Evolutionary conservation across 2,888 invertebrate genomes (phyloP).

Genomic region (Hermaeophaga mercurialis): DNA sequence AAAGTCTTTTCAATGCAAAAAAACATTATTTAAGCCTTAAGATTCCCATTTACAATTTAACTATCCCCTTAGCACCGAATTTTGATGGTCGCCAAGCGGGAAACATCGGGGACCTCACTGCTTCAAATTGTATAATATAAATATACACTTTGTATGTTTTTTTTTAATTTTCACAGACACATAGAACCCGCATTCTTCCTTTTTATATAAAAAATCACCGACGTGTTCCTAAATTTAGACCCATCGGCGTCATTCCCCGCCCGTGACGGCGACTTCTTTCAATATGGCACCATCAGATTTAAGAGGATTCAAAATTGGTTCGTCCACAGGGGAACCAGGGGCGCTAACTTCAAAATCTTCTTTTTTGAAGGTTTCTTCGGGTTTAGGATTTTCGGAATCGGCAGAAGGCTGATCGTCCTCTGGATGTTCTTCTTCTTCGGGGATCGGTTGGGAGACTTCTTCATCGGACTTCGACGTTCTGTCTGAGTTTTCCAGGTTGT

Average conservation of each 20-base stretch:
- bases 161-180: slow-evolving; percentile 22
- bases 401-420: slow-evolving; percentile 4
- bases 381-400: not conserved
- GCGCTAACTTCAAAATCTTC: slow-evolving; percentile 5
- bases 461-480: slow-evolving; percentile 12
- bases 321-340: slow-evolving; percentile 18
- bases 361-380: not conserved
- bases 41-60: too few relatives aligned
- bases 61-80: too few relatives aligned
- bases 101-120: slow-evolving; percentile 9
- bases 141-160: slow-evolving; percentile 21
- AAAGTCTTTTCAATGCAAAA: too few relatives aligned
- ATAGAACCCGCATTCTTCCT: slow-evolving; percentile 24
- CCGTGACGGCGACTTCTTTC: slow-evolving; percentile 35
- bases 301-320: slow-evolving; percentile 10
- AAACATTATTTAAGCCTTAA: too few relatives aligned
- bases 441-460: slow-evolving; percentile 14
- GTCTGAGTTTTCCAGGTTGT: slow-evolving; percentile 3
- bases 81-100: not conserved
- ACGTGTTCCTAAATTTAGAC: slow-evolving; percentile 4
- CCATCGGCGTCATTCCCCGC: slow-evolving; percentile 25
- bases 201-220: slow-evolving; percentile 21
- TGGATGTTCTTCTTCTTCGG: slow-evolving; percentile 19
- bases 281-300: slow-evolving; percentile 31
- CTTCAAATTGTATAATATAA: slow-evolving; percentile 9